A percentile compares a stretch with the other conserved stretches of the same genome.
phyloP scores from a whole-genome alignment of 2,888 invertebrate species.

The Eristalinus sepulchralis region DNA sequence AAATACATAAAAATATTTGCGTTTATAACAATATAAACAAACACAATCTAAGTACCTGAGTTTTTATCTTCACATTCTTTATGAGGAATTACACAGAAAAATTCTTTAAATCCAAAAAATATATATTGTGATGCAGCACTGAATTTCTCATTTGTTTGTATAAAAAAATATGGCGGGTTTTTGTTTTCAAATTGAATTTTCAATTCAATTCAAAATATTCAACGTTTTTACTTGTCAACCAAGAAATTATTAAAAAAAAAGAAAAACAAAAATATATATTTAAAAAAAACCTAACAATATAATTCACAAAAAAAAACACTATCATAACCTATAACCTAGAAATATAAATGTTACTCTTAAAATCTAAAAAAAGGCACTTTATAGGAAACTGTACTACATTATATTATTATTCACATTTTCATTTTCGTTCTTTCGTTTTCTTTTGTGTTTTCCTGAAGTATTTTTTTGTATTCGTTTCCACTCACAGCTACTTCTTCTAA shows the following conservation, averaged over 20 bases:
- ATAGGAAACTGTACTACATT: conserved; percentile 61
- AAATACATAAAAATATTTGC: conserved; percentile 47
- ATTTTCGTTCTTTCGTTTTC: background rate
- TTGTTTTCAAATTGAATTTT: conserved; percentile 26
- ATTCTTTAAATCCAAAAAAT: conserved; percentile 13
- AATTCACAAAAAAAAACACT: conserved; percentile 34
- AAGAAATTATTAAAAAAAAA: conserved; percentile 25
- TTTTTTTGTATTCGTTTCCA: conserved; percentile 66
- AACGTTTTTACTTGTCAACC: background rate
- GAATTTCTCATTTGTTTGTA: conserved; percentile 33
- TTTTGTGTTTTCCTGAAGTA: conserved; percentile 46
- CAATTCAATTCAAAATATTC: conserved; percentile 24
- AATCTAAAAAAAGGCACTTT: conserved; percentile 68
- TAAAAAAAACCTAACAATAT: conserved; percentile 36
- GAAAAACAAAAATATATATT: conserved; percentile 1
- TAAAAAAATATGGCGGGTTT: conserved; percentile 58
- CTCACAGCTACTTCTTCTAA: conserved; percentile 36
- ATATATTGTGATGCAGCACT: conserved; percentile 52
- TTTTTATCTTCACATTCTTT: conserved; percentile 72
- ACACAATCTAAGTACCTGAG: conserved; percentile 81
- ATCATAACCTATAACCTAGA: conserved; percentile 23
- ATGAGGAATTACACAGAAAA: conserved; percentile 20
- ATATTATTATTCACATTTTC: conserved; percentile 41
- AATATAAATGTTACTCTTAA: conserved; percentile 34
- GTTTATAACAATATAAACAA: conserved; percentile 69